A percentile compares a stretch with the other conserved stretches of the same genome.
phyloP scores from a whole-genome alignment of 2,113 vertebrate genomes.

The Stigmatopora nigra region DNA sequence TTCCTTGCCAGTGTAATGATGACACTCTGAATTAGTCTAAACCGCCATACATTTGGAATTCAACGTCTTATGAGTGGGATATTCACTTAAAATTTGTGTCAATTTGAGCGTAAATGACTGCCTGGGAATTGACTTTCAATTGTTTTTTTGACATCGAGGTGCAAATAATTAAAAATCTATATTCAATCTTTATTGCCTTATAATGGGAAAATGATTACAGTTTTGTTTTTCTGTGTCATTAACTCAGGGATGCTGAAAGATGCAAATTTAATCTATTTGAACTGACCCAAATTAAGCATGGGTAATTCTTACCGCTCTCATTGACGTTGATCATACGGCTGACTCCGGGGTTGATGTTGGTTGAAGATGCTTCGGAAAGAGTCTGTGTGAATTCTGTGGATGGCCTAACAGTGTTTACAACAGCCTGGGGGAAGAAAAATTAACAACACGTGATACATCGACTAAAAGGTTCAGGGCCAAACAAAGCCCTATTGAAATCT shows the following conservation, averaged over 20 bases:
- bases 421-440: conserved; percentile 65
- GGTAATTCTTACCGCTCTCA: conserved; percentile 76
- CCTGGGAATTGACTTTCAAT: no score
- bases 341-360: conserved; percentile 76
- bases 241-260: no score
- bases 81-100: background rate
- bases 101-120: background rate
- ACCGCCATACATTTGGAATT: background rate
- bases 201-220: no score
- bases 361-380: conserved; percentile 77
- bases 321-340: conserved; percentile 80
- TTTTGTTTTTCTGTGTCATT: no score
- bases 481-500: background rate
- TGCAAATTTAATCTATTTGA: no score
- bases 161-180: no score
- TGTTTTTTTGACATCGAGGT: no score
- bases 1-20: background rate
- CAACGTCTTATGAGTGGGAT: background rate
- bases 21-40: conserved; percentile 1
- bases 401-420: conserved; percentile 70
- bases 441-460: background rate
- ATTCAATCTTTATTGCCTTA: no score
- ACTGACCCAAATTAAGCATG: background rate
- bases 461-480: background rate
- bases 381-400: conserved; percentile 75